These are phyloP conservation scores for Cantharis rufa DNA, from an alignment of 2,888 invertebrate species.

Conservation along the genomic window DNA sequence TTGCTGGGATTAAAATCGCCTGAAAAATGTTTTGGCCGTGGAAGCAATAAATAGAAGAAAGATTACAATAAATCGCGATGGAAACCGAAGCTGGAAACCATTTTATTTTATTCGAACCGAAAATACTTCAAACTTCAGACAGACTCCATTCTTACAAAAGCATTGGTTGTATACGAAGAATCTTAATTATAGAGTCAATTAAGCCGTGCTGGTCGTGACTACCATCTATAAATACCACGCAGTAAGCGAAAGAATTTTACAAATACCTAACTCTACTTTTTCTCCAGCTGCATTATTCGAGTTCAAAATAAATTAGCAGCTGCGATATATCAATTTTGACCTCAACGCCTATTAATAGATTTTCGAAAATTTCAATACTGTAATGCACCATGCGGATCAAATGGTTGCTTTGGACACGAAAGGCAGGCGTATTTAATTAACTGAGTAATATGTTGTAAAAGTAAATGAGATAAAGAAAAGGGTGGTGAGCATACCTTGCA, in stretches of 20 bases:
- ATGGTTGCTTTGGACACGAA: neutral
- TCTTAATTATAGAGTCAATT: neutral
- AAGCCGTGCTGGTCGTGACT: neutral
- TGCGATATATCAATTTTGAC: neutral
- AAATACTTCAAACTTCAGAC: neutral
- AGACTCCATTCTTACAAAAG: neutral
- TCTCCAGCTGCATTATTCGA: neutral
- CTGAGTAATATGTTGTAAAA: slow-evolving; percentile 1
- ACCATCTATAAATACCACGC: neutral
- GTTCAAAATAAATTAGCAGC: neutral
- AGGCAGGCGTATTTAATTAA: slow-evolving; percentile 17
- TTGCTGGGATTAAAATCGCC: neutral
- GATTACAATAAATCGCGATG: neutral
- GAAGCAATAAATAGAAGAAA: neutral
- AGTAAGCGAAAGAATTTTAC: neutral
- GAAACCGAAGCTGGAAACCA: neutral
- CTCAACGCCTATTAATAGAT: neutral
- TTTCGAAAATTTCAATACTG: neutral
- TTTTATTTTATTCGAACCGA: neutral
- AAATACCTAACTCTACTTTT: neutral
- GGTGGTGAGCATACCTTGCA: slow-evolving; percentile 18
- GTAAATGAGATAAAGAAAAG: slow-evolving; percentile 18
- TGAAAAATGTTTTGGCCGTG: neutral
- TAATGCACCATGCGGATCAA: neutral
- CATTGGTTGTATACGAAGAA: neutral